Conservation (phyloP, 35 echinoderm and acorn worm species). For the Lytechinus variegatus region DNA sequence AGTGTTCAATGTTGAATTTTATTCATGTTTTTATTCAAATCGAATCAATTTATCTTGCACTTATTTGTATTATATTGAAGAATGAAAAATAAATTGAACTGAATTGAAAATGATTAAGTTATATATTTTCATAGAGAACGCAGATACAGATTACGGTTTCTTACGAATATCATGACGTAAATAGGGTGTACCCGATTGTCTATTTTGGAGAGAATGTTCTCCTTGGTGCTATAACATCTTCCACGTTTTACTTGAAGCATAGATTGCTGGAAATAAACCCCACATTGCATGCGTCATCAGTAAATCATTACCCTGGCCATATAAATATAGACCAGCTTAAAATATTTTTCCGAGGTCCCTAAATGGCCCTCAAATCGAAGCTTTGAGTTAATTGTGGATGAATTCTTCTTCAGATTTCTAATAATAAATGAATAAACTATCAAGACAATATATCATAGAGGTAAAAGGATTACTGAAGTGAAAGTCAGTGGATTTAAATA, state of each 20-base stretch:
- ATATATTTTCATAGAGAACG: background rate
- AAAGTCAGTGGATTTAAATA: too few relatives aligned
- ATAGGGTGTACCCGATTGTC: background rate
- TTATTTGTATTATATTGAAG: too few relatives aligned
- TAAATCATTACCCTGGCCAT: background rate
- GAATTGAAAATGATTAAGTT: too few relatives aligned
- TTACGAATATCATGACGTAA: background rate
- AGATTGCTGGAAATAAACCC: background rate
- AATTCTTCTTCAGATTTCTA: background rate
- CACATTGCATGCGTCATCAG: background rate
- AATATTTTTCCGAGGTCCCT: background rate
- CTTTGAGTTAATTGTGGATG: background rate
- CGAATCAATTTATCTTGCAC: too few relatives aligned
- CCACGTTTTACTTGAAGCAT: background rate
- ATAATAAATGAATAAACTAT: background rate
- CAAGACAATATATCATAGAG: too few relatives aligned
- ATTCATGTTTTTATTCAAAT: too few relatives aligned
- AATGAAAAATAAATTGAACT: too few relatives aligned
- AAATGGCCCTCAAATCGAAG: background rate
- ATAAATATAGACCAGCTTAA: background rate
- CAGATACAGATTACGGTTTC: background rate
- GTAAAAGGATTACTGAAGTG: too few relatives aligned
- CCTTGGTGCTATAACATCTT: background rate
- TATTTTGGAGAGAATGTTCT: background rate
- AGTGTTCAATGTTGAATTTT: too few relatives aligned